Evolutionary conservation across 2,797 vertebrate genomes (phyloP).

Genomic region (Falco columbarius): DNA sequence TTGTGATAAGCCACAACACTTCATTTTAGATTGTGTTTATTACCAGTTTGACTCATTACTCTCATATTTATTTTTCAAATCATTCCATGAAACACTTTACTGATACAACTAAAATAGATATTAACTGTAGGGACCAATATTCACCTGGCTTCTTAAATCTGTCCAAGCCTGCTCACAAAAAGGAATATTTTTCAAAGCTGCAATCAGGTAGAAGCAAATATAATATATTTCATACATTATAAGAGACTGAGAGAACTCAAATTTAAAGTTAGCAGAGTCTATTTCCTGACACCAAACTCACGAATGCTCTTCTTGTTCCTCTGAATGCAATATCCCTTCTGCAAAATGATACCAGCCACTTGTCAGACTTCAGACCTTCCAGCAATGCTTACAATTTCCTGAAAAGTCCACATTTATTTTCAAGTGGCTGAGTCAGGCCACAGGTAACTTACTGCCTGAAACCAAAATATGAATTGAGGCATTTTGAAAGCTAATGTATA

Average conservation of each 20-base stretch:
- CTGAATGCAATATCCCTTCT: neutral
- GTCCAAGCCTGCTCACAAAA: neutral
- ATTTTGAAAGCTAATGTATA: conserved; percentile 3
- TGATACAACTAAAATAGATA: neutral
- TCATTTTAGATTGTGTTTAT: neutral
- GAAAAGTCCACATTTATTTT: conserved; percentile 36
- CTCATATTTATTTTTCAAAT: conserved; percentile 1
- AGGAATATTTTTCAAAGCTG: neutral
- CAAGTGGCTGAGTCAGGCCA: conserved; percentile 10
- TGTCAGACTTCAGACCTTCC: conserved; percentile 19
- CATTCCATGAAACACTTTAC: neutral
- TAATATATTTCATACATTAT: neutral
- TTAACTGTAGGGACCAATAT: neutral
- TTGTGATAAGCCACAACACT: neutral
- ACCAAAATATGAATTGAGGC: neutral
- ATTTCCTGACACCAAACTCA: neutral
- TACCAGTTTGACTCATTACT: neutral
- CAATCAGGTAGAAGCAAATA: neutral
- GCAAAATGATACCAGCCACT: neutral
- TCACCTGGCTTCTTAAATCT: neutral
- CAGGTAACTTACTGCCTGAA: conserved; percentile 28
- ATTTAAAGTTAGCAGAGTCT: neutral
- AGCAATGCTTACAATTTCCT: conserved; percentile 18
- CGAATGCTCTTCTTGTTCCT: neutral
- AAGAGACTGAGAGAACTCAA: neutral